Base-by-base conservation (phyloP, 2,113 vertebrate genomes). In the Bubalus kerabau region DNA sequence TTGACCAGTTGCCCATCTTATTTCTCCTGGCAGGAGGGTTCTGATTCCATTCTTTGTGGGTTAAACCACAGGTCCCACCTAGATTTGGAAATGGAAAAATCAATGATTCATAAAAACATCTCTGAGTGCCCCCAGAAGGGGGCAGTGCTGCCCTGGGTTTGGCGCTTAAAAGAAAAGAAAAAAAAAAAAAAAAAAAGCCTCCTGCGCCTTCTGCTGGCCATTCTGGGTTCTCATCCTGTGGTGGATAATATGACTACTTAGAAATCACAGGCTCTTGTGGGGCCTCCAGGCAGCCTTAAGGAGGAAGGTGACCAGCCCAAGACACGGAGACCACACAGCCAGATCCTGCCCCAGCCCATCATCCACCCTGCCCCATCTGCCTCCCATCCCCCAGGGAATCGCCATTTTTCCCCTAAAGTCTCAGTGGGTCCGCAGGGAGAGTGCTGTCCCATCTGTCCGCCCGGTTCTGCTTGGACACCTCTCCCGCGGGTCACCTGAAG, bases 191-290 rank as follows among this genome's bases (percentile, higher is more conserved):
- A 14, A 71, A 48, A 6, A 3, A 62, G 71, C 46, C 67, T 91
- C 78, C 52, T 15, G 36, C 40, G n/a, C 80, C 95, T 92, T 92
- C 96, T 97, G 97, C 81, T 91, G 96, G 94, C 50, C 71, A 15
- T 64, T 54, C 21, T 80, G 11, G 4, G 46, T 83, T 83, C 95
- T 96, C 23, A 40, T 59, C 54, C n/a, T 7, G 26, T 62, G 28
- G 2, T 1, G 52, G 24, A 84, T 76, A 50, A 24, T 10, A 46
- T 40, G 83, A 78, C 40, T 54, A 13, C 14, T 40, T 2, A 43
- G 57, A 83, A 50, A 64, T 48, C 32, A 4, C 13, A 80, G 87
- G n/a, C 56, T 87, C 15, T 6, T 2, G 0, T 12, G 43, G 2
- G 19, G 30, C 8, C 54, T 57, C 30, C n/a, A n/a, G 13, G 62